Base-by-base conservation (phyloP, 2,888 invertebrate species). In the Callosobruchus maculatus region DNA sequence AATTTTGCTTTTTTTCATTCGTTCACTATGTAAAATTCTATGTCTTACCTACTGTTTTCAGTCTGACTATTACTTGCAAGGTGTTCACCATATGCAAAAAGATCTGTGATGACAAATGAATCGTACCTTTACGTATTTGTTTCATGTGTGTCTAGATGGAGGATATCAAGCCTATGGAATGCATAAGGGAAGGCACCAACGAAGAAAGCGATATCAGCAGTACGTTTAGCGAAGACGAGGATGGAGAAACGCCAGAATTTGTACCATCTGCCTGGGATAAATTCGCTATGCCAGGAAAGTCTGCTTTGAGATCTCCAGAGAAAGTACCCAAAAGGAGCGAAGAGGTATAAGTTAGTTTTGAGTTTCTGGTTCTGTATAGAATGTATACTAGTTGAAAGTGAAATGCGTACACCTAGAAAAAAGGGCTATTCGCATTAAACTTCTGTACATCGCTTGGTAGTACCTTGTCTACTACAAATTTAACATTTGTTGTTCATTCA, bases 251-350 rank as follows among this genome's bases (percentile, higher is more conserved):
- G 72, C 88, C 89, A 66, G 91, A 91, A 81, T 94, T 94, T 85
- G 92, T 94, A 74, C 94, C 94, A 5, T 94, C 94, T 2, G 93
- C 93, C 76, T 95, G 95, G 95, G 92, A 95, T 86, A 92, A 93
- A 80, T 91, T 91, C 82, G 92, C 94, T 21, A 92, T 90, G 0
- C 95, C 95, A n/a, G 89, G 91, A 71, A 92, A 93, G 86, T 93
- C 94, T 26, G 92, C 94, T 20, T 87, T 95, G 21, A 89, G 91
- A 76, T 91, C 90, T 72, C 91, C 91, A 0, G 91, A 91, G 74
- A 90, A 90, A 82, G 87, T 87, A 22, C 74, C 84, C 26, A 84
- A 85, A 74, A 83, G 82, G 77, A 73, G 80, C 22, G 82, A 82
- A 74, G 78, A 79, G 78, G 83, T 82, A 78, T 69, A 49, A 74